phyloP scores from a whole-genome alignment of 1,140 invertebrate genomes.

The Drosophila sulfurigaster region DNA sequence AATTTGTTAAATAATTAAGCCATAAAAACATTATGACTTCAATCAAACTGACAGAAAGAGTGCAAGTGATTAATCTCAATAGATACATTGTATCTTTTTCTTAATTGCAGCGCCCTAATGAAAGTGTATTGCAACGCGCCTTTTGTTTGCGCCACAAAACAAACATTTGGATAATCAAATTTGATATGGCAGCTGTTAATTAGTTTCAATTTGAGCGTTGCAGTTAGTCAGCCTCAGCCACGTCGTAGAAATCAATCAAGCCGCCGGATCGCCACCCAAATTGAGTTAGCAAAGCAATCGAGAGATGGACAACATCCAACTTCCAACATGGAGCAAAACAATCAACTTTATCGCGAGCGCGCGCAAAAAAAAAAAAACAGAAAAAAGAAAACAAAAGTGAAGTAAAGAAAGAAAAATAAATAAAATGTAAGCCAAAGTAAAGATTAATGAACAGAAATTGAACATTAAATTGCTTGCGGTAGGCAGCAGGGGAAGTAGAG shows the following conservation, averaged over 20 bases:
- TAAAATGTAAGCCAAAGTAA: slow-evolving; percentile 34
- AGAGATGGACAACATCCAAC: slow-evolving; percentile 35
- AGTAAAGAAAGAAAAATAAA: slow-evolving; percentile 16
- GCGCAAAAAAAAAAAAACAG: slow-evolving; percentile 26
- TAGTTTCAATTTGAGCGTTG: slow-evolving; percentile 53
- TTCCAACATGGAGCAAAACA: slow-evolving; percentile 52
- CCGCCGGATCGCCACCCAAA: slow-evolving; percentile 24
- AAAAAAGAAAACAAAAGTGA: neutral
- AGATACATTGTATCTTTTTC: neutral
- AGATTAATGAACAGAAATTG: slow-evolving; percentile 76
- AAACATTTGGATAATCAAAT: slow-evolving; percentile 56
- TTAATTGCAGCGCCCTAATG: neutral
- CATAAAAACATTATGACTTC: neutral
- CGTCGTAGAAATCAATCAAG: slow-evolving; percentile 32
- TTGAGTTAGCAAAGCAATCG: slow-evolving; percentile 46
- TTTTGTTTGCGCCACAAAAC: slow-evolving; percentile 4
- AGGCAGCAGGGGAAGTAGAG: too few relatives aligned
- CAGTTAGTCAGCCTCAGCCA: slow-evolving; percentile 37
- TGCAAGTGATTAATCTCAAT: neutral
- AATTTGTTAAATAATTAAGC: too few relatives aligned
- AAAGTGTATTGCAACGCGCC: neutral
- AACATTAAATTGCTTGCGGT: slow-evolving; percentile 58
- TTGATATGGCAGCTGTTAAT: slow-evolving; percentile 51
- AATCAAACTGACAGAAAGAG: neutral
- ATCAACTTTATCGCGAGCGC: slow-evolving; percentile 62